phyloP scores from a whole-genome alignment of 2,797 vertebrate genomes.

The Acridotheres tristis region DNA sequence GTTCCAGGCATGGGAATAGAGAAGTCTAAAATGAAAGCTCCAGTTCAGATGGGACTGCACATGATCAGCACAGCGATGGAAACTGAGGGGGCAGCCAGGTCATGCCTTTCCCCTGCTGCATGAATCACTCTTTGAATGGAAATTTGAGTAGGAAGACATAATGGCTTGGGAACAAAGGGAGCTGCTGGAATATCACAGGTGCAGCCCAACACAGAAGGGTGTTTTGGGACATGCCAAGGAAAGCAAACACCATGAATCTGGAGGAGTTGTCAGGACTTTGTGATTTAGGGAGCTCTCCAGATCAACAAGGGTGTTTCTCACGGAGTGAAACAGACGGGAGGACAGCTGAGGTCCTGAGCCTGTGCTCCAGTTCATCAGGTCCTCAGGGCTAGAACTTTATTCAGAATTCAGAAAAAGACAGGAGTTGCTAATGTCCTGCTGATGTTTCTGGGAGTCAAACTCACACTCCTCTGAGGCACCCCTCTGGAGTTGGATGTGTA shows the following conservation, averaged over 20 bases:
- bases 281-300: conserved; percentile 55
- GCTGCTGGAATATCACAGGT: conserved; percentile 65
- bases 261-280: conserved; percentile 51
- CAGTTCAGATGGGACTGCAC: neutral
- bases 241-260: conserved; percentile 61
- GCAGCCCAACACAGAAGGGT: conserved; percentile 52
- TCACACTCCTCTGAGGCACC: neutral
- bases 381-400: neutral
- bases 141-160: conserved; percentile 67
- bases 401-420: neutral
- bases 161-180: conserved; percentile 65
- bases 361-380: neutral
- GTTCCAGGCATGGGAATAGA: neutral
- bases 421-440: neutral
- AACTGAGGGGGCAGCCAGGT: conserved; percentile 66
- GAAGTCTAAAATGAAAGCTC: conserved; percentile 20
- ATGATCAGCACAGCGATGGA: conserved; percentile 53
- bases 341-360: neutral
- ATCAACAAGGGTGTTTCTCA: conserved; percentile 37
- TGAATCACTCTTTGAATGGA: conserved; percentile 63
- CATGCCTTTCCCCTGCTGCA: conserved; percentile 60
- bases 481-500: neutral
- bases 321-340: neutral
- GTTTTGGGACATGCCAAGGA: conserved; percentile 57
- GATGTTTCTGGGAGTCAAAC: neutral